A percentile compares a stretch with the other conserved stretches of the same genome.
Conservation (phyloP, 2,113 vertebrate species). For the Erythrocebus patas region DNA sequence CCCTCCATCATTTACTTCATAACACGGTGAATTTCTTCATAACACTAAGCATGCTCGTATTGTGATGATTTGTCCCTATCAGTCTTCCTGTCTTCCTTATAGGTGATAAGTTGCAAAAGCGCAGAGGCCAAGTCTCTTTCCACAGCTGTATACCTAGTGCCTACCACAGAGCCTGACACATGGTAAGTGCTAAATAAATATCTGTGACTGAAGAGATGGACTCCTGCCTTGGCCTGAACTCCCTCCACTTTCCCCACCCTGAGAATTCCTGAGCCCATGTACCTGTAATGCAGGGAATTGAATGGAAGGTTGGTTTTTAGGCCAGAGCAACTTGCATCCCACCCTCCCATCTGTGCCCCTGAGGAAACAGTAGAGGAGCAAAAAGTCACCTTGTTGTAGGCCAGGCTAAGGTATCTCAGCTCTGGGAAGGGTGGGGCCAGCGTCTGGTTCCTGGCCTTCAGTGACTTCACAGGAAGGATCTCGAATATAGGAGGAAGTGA, state of each 20-base stretch:
- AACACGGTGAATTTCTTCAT: neutral
- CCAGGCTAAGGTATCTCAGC: conserved; percentile 87
- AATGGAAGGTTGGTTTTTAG: neutral
- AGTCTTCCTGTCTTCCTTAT: neutral
- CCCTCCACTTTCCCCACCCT: neutral
- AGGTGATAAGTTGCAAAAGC: neutral
- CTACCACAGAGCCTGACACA: neutral
- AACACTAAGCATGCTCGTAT: neutral
- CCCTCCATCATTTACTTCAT: neutral
- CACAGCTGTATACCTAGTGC: neutral
- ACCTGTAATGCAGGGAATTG: neutral
- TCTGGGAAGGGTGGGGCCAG: conserved; percentile 84
- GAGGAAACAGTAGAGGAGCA: neutral
- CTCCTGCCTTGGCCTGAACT: neutral
- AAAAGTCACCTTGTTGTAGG: conserved; percentile 88
- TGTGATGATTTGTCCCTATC: neutral
- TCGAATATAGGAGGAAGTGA: conserved; percentile 28
- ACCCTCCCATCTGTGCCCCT: neutral
- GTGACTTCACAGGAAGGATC: conserved; percentile 59
- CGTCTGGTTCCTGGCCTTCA: conserved; percentile 50
- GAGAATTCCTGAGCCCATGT: neutral
- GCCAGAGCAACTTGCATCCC: neutral
- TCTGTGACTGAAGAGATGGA: neutral
- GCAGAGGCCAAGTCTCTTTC: neutral
- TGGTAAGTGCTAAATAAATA: neutral